These are phyloP conservation scores for Epirrhoe tristata DNA, from an alignment of 2,888 invertebrate genomes.

Conservation along the genomic window DNA sequence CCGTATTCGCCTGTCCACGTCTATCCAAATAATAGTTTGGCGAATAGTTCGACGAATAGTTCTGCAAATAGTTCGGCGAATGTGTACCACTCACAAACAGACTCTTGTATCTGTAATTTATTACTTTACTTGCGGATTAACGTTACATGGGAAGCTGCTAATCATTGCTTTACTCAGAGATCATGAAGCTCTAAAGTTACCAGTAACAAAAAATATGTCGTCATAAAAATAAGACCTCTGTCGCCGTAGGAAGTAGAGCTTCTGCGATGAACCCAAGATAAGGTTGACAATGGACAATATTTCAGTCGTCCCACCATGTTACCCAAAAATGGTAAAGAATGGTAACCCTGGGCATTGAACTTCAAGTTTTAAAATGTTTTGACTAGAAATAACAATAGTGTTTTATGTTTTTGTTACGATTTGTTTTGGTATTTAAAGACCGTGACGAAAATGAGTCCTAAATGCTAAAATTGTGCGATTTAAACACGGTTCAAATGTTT, in stretches of 20 bases:
- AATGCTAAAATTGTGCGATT: not conserved
- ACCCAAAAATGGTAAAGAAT: constrained; percentile 37
- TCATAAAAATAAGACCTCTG: not conserved
- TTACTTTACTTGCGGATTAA: no score
- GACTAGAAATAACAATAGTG: constrained; percentile 28
- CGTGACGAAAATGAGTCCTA: constrained; percentile 1
- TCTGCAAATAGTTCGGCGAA: no score
- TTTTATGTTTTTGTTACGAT: constrained; percentile 1
- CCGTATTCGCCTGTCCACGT: no score
- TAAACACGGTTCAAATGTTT: constrained; percentile 1
- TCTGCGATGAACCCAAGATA: constrained; percentile 43
- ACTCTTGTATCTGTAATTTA: no score
- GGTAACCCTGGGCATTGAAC: constrained; percentile 33
- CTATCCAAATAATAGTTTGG: no score
- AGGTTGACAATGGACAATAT: constrained; percentile 48
- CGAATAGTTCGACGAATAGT: no score
- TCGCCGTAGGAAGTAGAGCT: constrained; percentile 11
- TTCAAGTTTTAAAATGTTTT: constrained; percentile 32
- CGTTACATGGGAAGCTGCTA: no score
- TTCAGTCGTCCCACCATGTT: constrained; percentile 33
- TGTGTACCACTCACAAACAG: no score
- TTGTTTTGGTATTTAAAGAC: constrained; percentile 4
- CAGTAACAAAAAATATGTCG: not conserved
- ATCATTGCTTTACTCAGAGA: not conserved
- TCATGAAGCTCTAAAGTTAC: not conserved